A percentile compares a stretch with the other conserved stretches of the same genome.
These are phyloP conservation scores for Teleopsis dalmanni DNA, from an alignment of 1,140 invertebrate species.

Conservation along the genomic window DNA sequence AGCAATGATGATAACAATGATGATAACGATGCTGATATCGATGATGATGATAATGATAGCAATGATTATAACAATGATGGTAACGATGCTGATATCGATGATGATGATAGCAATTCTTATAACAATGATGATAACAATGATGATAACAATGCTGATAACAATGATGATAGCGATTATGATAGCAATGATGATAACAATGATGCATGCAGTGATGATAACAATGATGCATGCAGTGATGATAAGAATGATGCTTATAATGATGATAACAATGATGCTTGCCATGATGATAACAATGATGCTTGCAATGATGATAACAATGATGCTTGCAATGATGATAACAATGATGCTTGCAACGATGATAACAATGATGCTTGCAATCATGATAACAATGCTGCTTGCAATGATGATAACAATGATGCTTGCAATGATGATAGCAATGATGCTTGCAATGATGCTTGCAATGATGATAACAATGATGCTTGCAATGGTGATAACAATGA, in stretches of 20 bases:
- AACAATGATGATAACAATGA: background rate
- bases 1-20: background rate
- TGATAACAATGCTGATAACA: background rate
- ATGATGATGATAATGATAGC: background rate
- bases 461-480: background rate
- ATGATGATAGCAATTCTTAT: background rate
- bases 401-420: no score
- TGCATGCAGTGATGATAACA: background rate
- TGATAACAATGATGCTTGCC: background rate
- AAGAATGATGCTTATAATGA: background rate
- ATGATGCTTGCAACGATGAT: no score
- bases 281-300: no score
- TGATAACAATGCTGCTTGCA: no score
- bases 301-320: no score
- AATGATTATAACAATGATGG: background rate
- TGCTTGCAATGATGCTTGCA: background rate
- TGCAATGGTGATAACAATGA: background rate
- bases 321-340: no score
- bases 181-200: background rate
- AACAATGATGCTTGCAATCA: no score
- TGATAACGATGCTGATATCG: background rate
- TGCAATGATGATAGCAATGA: background rate
- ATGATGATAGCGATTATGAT: background rate
- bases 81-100: background rate
- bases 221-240: background rate